A percentile compares a stretch with the other conserved stretches of the same genome.
Evolutionary conservation across 2,113 vertebrate species (phyloP).

Genomic region (Phodopus roborovskii): DNA sequence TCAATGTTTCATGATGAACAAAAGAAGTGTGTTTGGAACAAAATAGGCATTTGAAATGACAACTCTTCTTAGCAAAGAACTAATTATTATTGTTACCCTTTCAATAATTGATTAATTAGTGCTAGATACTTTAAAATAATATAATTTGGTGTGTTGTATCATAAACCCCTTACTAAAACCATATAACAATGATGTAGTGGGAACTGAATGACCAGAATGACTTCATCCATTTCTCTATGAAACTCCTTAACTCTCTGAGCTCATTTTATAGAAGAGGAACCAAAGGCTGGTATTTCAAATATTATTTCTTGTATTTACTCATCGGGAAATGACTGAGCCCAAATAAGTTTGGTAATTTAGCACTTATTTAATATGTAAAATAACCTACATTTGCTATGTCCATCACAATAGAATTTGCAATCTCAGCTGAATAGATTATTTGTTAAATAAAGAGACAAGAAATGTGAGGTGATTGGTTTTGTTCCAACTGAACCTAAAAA

Average conservation of each 20-base stretch:
- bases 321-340: neutral
- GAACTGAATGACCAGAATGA: neutral
- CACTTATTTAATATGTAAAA: conserved; percentile 21
- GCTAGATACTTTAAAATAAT: conserved; percentile 21
- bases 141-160: neutral
- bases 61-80: conserved; percentile 35
- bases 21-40: conserved; percentile 20
- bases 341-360: neutral
- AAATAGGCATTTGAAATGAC: neutral
- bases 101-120: conserved; percentile 19
- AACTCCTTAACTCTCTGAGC: neutral
- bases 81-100: conserved; percentile 41
- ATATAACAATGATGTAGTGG: neutral
- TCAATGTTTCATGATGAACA: neutral
- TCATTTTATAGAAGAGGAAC: conserved; percentile 48
- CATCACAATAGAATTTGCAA: conserved; percentile 10
- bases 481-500: conserved; percentile 24
- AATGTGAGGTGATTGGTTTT: neutral
- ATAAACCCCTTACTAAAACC: conserved; percentile 32
- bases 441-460: neutral
- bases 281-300: neutral
- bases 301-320: neutral
- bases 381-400: neutral
- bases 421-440: conserved; percentile 3
- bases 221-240: neutral